phyloP scores from a whole-genome alignment of 2,888 invertebrate genomes.

The Octodonta nipae region DNA sequence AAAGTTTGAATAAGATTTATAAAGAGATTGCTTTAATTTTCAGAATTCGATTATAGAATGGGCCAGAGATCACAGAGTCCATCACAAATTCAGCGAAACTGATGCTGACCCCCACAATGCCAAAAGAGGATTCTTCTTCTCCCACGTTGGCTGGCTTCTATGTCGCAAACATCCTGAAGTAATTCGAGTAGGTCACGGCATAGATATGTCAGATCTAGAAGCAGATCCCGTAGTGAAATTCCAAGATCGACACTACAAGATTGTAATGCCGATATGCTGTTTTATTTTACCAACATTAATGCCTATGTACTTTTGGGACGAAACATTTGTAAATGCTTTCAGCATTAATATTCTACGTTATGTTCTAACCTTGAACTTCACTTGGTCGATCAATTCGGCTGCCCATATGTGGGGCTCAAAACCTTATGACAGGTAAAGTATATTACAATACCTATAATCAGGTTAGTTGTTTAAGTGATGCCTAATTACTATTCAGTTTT shows the following conservation, averaged over 20 bases:
- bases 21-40: too few species aligned
- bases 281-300: constrained; percentile 63
- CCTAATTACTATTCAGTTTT: too few species aligned
- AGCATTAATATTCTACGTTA: constrained; percentile 64
- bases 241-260: constrained; percentile 57
- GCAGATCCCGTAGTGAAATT: constrained; percentile 71
- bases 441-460: too few species aligned
- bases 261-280: constrained; percentile 57
- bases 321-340: constrained; percentile 52
- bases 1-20: too few species aligned
- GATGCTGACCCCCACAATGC: constrained; percentile 91
- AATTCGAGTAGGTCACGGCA: constrained; percentile 70
- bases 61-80: too few species aligned
- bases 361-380: constrained; percentile 63
- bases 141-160: constrained; percentile 89
- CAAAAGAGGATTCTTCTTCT: too few species aligned
- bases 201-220: too few species aligned
- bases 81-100: constrained; percentile 88
- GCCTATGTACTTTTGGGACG: constrained; percentile 66
- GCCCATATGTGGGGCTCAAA: constrained; percentile 63
- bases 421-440: constrained; percentile 63
- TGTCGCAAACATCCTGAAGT: constrained; percentile 84
- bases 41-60: constrained; percentile 62
- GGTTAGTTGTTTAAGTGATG: too few species aligned
- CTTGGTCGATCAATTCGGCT: constrained; percentile 82